phyloP scores from a whole-genome alignment of 2,113 vertebrate species.

The Hucho hucho region DNA sequence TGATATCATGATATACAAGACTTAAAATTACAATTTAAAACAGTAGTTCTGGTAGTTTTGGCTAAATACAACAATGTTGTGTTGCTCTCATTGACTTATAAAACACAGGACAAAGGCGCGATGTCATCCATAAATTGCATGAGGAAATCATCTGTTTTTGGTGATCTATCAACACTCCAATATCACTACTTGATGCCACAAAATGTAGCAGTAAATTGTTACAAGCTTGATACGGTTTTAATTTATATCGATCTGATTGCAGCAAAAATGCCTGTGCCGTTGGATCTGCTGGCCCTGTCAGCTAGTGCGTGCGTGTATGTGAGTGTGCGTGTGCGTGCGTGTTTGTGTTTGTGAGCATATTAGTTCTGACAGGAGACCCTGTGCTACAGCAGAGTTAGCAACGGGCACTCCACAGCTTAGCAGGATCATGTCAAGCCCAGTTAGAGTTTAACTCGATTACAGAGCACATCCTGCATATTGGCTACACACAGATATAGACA shows the following conservation, averaged over 20 bases:
- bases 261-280: not conserved
- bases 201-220: not conserved
- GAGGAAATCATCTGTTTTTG: too few species aligned
- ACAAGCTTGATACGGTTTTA: too few species aligned
- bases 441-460: conserved; percentile 74
- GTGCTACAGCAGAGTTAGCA: conserved; percentile 52
- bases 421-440: conserved; percentile 55
- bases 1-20: too few species aligned
- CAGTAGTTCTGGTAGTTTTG: too few species aligned
- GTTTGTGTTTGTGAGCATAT: conserved; percentile 28
- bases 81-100: too few species aligned
- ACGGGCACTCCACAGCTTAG: conserved; percentile 45
- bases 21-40: too few species aligned
- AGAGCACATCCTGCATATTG: conserved; percentile 60
- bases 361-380: conserved; percentile 46
- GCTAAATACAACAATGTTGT: too few species aligned
- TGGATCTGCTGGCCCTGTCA: conserved; percentile 4
- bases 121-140: too few species aligned
- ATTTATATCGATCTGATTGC: not conserved
- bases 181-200: too few species aligned
- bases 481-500: conserved; percentile 27
- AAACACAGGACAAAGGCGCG: too few species aligned
- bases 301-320: conserved; percentile 11
- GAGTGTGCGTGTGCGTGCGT: conserved; percentile 13
- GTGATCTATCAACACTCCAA: too few species aligned